Base-by-base conservation (phyloP, 2,888 invertebrate genomes). In the Oscheius myriophilus region DNA sequence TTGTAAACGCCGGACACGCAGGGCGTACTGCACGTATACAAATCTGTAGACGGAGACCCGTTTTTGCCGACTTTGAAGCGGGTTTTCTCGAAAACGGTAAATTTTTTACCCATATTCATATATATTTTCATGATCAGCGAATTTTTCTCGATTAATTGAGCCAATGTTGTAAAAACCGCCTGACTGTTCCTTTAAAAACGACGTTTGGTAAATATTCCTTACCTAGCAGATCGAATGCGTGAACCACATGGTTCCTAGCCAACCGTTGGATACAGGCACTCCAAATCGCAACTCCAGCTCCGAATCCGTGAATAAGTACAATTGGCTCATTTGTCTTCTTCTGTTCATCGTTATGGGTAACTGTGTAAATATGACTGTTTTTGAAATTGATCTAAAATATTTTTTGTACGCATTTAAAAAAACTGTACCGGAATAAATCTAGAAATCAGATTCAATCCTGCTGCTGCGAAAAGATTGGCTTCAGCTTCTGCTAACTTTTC, bases 261-360 rank as follows among this genome's bases (percentile, higher is more conserved):
- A 97, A 89, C 0, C 91, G 89, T 87, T 95, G 95, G 16, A 96
- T 89, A 88, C 96, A 97, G 80, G 94, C 91, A 73, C 93, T 92
- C 96, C 96, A 97, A 58, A 96, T 89, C 0, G 93, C 96, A 25
- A 95, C 91, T 0, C 96, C 97, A 0, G 95, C 92, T 12, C 93
- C 96, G 86, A 97, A 91, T 0, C 97, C 97, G 87, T 97, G 97
- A n/a, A 97, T 88, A 84, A 98, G 87, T 39, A 97, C 93, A 45
- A 97, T 88, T 0, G 97, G 96, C 33, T 71, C 75, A 1, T 25
- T 25, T 39, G 62, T 39, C 59, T 71, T 70, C 16, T 49, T 41
- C 1, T 64, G 65, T 7, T 63, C 41, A 16, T 59, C 45, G 23
- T 67, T 16, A 4, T 70, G 59, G 0, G 73, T 66, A 11, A 78